Conservation (phyloP, 2,888 invertebrate genomes). For the Lottia gigantea region DNA sequence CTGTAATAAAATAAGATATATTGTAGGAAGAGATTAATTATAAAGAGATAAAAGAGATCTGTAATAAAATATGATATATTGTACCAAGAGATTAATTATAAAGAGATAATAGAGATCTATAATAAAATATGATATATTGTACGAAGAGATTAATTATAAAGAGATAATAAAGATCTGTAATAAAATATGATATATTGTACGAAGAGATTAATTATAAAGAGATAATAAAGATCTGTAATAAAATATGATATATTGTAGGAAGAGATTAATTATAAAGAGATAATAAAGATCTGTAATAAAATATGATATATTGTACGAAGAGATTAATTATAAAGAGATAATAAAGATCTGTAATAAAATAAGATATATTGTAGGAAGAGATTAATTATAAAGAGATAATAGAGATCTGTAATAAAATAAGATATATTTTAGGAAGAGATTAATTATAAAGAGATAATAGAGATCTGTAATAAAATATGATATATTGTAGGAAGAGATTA, state of each 20-base stretch:
- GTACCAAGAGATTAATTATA: conserved; percentile 29
- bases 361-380: conserved; percentile 39
- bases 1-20: not conserved
- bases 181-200: conserved; percentile 37
- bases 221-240: conserved; percentile 75
- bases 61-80: conserved; percentile 10
- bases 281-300: no score
- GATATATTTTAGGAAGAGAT: conserved; percentile 64
- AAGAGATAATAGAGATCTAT: no score
- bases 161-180: conserved; percentile 1
- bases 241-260: conserved; percentile 72
- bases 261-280: conserved; percentile 24
- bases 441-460: not conserved
- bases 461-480: not conserved
- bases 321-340: conserved; percentile 23
- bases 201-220: conserved; percentile 50
- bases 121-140: conserved; percentile 32
- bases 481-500: conserved; percentile 44
- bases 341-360: conserved; percentile 2
- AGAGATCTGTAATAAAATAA: conserved; percentile 76
- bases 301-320: conserved; percentile 39
- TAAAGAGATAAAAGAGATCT: no score
- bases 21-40: no score
- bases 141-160: conserved; percentile 33
- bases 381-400: conserved; percentile 70